Conservation (phyloP, 2,113 vertebrate genomes). For the Beaufortia kweichowensis region DNA sequence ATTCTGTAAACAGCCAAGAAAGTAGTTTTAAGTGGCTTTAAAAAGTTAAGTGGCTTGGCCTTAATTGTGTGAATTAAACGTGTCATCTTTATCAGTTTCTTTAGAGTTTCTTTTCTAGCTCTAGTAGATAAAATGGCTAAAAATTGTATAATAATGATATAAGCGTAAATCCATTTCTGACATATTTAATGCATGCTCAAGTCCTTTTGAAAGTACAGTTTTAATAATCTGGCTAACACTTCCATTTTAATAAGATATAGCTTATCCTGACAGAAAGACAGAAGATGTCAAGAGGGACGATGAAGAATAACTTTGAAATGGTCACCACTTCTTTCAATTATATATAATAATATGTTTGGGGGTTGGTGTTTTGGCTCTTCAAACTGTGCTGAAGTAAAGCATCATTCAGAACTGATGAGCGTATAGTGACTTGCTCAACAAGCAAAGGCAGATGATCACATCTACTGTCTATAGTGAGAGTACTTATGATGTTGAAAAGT, state of each 20-base stretch:
- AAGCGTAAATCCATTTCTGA: slow-evolving; percentile 59
- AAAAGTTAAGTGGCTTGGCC: background rate
- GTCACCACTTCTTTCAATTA: background rate
- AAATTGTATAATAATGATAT: slow-evolving; percentile 61
- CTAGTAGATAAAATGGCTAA: slow-evolving; percentile 59
- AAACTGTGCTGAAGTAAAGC: background rate
- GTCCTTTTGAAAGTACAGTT: slow-evolving; percentile 61
- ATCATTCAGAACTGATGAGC: slow-evolving; percentile 15
- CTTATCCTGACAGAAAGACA: slow-evolving; percentile 52
- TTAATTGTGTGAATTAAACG: background rate
- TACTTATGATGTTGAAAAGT: slow-evolving; percentile 19
- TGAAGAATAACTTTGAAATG: background rate
- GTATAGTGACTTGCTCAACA: background rate
- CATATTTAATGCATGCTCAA: slow-evolving; percentile 58
- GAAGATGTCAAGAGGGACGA: slow-evolving; percentile 17
- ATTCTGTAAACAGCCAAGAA: background rate
- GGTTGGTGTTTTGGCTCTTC: background rate
- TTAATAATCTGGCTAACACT: slow-evolving; percentile 61
- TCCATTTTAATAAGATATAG: no score
- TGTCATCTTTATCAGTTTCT: slow-evolving; percentile 36
- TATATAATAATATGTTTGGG: background rate
- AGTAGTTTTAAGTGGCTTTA: background rate
- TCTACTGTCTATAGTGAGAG: background rate
- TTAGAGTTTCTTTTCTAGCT: slow-evolving; percentile 46
- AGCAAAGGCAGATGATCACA: background rate